These are phyloP conservation scores for Paedocypris micromegethes DNA, from an alignment of 2,797 vertebrate species.

Conservation along the genomic window DNA sequence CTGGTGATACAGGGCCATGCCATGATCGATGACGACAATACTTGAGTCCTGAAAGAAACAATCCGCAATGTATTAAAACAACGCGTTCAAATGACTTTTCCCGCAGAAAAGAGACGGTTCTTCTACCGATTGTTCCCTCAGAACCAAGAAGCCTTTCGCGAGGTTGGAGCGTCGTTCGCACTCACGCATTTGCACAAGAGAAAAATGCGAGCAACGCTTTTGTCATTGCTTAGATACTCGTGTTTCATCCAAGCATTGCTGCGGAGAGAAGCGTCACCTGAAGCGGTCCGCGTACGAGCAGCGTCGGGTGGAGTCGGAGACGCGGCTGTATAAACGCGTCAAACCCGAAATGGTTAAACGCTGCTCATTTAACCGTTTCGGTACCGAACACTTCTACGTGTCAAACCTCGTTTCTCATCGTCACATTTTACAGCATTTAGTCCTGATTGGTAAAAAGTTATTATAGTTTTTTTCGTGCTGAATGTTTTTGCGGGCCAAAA, in stretches of 20 bases:
- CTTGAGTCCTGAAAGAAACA: conserved; percentile 7
- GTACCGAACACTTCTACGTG: conserved; percentile 27
- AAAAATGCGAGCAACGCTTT: too few species aligned
- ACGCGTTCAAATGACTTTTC: not conserved
- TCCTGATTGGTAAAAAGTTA: too few species aligned
- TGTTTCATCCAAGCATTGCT: conserved; percentile 56
- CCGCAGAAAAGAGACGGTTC: not conserved
- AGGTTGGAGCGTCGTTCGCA: not conserved
- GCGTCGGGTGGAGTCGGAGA: conserved; percentile 47
- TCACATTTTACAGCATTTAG: too few species aligned
- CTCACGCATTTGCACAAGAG: conserved; percentile 13
- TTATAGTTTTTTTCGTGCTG: too few species aligned
- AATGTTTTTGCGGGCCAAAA: too few species aligned
- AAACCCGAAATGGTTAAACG: not conserved
- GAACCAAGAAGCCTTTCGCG: conserved; percentile 5
- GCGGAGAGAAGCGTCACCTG: conserved; percentile 69
- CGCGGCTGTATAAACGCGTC: too few species aligned
- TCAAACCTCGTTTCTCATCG: too few species aligned
- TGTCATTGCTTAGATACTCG: conserved; percentile 32
- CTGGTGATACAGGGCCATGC: conserved; percentile 98
- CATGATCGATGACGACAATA: conserved; percentile 64
- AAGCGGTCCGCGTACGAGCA: conserved; percentile 65
- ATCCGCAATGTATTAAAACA: conserved; percentile 1
- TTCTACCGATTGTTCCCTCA: not conserved
- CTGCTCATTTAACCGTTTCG: conserved; percentile 53